Percentiles rank a stretch among this genome's conserved stretches.
Evolutionary conservation across 2,888 invertebrate species (phyloP).

Genomic region (Scaptomyza reducta): DNA sequence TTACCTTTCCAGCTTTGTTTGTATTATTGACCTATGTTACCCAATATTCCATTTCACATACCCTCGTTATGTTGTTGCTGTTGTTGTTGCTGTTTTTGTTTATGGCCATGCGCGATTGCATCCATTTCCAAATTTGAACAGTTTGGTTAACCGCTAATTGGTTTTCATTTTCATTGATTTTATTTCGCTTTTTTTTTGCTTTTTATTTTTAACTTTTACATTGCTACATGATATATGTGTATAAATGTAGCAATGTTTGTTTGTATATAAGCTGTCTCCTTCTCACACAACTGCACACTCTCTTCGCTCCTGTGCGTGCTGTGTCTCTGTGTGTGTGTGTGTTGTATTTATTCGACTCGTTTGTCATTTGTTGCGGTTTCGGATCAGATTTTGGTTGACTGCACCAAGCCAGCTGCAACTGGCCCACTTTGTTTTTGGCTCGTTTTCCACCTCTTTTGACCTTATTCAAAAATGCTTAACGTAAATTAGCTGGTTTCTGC

Average conservation of each 20-base stretch:
- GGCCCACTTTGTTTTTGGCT: background rate
- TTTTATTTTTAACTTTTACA: conserved; percentile 10
- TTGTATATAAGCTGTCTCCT: conserved; percentile 9
- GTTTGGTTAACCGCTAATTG: conserved; percentile 78
- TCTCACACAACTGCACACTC: too few species aligned
- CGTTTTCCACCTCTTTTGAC: conserved; percentile 37
- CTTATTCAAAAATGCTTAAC: conserved; percentile 77
- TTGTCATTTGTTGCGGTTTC: conserved; percentile 78
- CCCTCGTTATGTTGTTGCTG: conserved; percentile 20
- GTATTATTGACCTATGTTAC: conserved; percentile 25
- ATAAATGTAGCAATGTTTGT: conserved; percentile 7
- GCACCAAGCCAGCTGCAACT: conserved; percentile 28
- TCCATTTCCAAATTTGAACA: conserved; percentile 79
- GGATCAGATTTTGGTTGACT: conserved; percentile 66
- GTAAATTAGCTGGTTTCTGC: conserved; percentile 75
- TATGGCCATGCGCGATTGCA: conserved; percentile 72
- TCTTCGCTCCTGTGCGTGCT: conserved; percentile 10
- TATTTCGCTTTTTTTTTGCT: conserved; percentile 45
- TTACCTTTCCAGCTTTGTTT: conserved; percentile 44
- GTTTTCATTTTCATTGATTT: conserved; percentile 79
- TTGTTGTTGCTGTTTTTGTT: conserved; percentile 57
- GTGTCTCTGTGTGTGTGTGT: conserved; percentile 33
- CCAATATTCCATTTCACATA: conserved; percentile 8
- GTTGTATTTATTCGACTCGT: conserved; percentile 65
- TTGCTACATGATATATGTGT: conserved; percentile 21